Base-by-base conservation (phyloP, 2,113 vertebrate species). In the Dromaius novaehollandiae region DNA sequence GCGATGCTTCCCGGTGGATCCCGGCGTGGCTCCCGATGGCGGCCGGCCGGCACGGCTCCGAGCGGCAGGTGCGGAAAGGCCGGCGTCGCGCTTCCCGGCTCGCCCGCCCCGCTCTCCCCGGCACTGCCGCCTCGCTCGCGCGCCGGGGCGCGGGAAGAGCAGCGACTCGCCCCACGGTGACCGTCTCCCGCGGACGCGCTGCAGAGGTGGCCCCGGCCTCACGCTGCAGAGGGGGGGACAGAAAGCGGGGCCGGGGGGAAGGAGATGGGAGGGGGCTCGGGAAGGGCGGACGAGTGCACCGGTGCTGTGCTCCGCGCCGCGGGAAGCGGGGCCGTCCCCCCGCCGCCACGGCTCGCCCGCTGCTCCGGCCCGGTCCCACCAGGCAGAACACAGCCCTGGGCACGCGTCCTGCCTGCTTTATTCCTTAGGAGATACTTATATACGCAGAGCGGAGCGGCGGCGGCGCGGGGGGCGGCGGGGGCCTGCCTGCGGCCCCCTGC, bases 371-470 rank as follows among this genome's bases (percentile, higher is more conserved):
- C 65, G 58, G 3, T 88, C 94, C 93, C 94, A 87, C 95, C 95
- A 96, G 95, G 93, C 94, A 86, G 95, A 85, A 97, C 94, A 90
- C 96, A 91, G 98, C 93, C 79, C 97, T 95, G 97, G 96, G 92
- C 97, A 91, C 66, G 89, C 83, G 93, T 76, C 61, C 73, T 65
- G 88, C 91, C 93, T 92, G 96, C 79, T 97, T 96, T 97, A 97
- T 96, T 98, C 96, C 96, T 97, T 81, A 64, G 95, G 92, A 95
- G 97, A 97, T 97, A 97, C 95, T 97, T 95, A 97, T 96, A 97
- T 94, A 97, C 55, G 93, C 91, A 94, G 65, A 95, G 30, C 81
- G 46, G 46, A 19, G 46, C 18, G 46, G 44, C 22, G 83, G 79
- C 46, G 78, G 4, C n/a, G 26, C 13, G 0, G 80, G 80, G 88